phyloP scores from a whole-genome alignment of 2,113 vertebrate genomes.

The Chloropsis hardwickii region DNA sequence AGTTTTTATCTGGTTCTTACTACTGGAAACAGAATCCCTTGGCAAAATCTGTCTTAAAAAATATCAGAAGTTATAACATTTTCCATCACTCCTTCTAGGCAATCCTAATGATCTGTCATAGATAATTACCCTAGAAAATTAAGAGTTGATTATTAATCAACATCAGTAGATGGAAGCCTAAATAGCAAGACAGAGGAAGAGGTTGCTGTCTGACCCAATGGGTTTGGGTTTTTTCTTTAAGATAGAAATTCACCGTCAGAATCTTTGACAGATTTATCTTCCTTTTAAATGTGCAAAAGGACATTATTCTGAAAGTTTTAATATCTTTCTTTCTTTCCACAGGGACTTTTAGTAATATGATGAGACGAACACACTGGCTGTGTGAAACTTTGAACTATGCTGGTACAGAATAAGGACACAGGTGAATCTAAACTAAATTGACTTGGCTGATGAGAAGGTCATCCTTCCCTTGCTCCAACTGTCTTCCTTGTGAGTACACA shows the following conservation, averaged over 20 bases:
- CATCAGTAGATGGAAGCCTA: background rate
- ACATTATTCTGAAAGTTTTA: background rate
- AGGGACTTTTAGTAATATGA: background rate
- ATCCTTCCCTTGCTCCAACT: background rate
- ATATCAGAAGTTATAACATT: background rate
- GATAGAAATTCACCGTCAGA: background rate
- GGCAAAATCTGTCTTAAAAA: background rate
- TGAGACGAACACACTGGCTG: background rate
- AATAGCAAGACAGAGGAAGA: background rate
- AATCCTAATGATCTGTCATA: background rate
- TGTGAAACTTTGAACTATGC: background rate
- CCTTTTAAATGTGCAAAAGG: background rate
- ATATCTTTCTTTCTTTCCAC: background rate
- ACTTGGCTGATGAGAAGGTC: background rate
- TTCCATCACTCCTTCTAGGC: background rate
- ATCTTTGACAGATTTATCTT: background rate
- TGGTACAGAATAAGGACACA: background rate
- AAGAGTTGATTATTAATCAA: background rate
- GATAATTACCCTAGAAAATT: background rate
- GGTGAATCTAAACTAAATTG: background rate
- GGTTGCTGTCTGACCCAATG: background rate
- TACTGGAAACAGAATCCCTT: background rate
- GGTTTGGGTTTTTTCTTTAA: background rate
- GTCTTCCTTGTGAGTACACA: background rate
- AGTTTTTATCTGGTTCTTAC: background rate